Evolutionary conservation across 2,888 invertebrate species (phyloP), one percentile per base, ranked within the genome.

Genomic region (Metalampra italica): DNA sequence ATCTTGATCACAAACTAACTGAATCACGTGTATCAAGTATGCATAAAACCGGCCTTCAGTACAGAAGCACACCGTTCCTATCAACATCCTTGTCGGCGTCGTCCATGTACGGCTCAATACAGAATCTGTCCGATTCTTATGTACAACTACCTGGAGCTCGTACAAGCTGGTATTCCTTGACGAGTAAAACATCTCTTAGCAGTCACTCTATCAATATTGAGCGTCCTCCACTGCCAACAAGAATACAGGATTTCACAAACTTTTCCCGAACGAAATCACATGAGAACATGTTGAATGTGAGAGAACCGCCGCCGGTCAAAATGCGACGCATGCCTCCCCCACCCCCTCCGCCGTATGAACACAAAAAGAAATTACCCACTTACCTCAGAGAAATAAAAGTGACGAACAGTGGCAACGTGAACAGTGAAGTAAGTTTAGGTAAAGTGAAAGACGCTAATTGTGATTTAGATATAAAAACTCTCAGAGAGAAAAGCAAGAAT

Each of bases 401-500:
- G 57, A 71, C 75, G 8, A 74, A 66, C 53, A 60, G 57, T 52
- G 68, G 62, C 49, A 71, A 63, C 53, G 57, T 68, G 45, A 68
- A 70, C 53, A 78, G 75, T 78, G 83, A 82, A 56, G 57, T 62
- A 56, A 70, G 66, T 72, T 66, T 66, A 50, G 78, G 60, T 62
- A 89, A 80, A 81, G 64, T 66, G 56, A 87, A 78, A 72, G 82
- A 86, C 61, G 62, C 79, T 48, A 88, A 87, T 79, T 83, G 86
- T 82, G 89, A 88, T 79, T 75, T 89, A 82, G 97, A 97, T 80
- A 96, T 97, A 66, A 94, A 94, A 70, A 93, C 95, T 60, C 89
- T 97, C 54, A 92, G 96, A 51, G 96, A 96, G 82, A 96, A 96
- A 85, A 96, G 96, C 83, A 94, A 94, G 75, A 95, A 96, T 75